Evolutionary conservation across 2,888 invertebrate genomes (phyloP).

Genomic region (Cantharis rustica): DNA sequence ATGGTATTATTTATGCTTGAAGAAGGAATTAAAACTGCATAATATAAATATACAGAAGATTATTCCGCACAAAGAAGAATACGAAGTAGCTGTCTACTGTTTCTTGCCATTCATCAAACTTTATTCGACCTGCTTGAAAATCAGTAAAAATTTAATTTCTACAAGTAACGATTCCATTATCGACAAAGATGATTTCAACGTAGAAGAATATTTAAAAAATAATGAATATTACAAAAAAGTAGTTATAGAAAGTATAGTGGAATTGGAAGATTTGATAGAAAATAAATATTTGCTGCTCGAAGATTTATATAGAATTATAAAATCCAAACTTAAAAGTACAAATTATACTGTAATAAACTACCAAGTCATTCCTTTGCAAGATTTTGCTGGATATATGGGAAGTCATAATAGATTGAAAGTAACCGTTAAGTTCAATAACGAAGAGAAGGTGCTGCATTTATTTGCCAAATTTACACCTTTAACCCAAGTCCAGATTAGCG

Average conservation of each 20-base stretch:
- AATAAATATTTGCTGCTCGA: constrained; percentile 32
- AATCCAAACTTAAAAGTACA: constrained; percentile 27
- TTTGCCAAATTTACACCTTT: not conserved
- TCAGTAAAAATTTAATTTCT: not conserved
- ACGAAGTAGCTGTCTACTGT: not conserved
- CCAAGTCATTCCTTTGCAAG: constrained; percentile 25
- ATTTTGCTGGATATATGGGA: constrained; percentile 40
- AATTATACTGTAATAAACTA: not conserved
- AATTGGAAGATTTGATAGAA: constrained; percentile 9
- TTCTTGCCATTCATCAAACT: not conserved
- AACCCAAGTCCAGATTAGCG: not conserved
- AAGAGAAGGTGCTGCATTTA: constrained; percentile 28
- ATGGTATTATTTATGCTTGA: not conserved
- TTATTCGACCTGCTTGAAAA: not conserved
- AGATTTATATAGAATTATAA: constrained; percentile 39
- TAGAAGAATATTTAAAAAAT: not conserved
- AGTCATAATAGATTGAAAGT: constrained; percentile 41
- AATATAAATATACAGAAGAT: constrained; percentile 10
- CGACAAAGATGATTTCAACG: not conserved
- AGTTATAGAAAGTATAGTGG: constrained; percentile 1
- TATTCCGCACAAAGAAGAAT: not conserved
- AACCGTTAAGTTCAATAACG: constrained; percentile 14
- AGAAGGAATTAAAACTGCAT: not conserved
- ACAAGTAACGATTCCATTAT: not conserved
- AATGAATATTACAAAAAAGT: not conserved